Evolutionary conservation across 2,113 vertebrate species (phyloP).

Genomic region (Eulemur macaco): DNA sequence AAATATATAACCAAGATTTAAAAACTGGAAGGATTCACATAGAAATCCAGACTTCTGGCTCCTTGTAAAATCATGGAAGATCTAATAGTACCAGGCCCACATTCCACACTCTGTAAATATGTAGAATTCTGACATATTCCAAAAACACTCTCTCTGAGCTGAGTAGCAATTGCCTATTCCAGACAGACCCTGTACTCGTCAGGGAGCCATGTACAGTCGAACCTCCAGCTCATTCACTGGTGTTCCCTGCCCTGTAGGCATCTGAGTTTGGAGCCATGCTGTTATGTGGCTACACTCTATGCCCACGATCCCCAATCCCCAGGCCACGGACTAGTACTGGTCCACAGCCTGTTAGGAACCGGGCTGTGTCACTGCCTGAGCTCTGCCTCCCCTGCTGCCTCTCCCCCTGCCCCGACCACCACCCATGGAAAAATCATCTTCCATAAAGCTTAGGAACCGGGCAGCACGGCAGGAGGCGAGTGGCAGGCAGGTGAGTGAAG

Average conservation of each 20-base stretch:
- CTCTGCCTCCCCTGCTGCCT: too few relatives aligned
- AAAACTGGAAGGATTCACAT: neutral
- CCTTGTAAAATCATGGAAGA: neutral
- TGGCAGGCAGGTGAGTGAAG: too few relatives aligned
- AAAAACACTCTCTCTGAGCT: neutral
- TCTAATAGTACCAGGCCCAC: neutral
- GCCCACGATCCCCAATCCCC: too few relatives aligned
- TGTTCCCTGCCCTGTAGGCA: neutral
- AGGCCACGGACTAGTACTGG: too few relatives aligned
- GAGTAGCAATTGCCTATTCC: neutral
- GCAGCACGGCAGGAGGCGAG: too few relatives aligned
- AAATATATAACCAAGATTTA: neutral
- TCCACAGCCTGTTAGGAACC: too few relatives aligned
- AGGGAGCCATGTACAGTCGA: neutral
- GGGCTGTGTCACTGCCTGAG: too few relatives aligned
- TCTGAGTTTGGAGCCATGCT: neutral
- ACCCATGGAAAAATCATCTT: too few relatives aligned
- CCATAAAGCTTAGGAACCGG: too few relatives aligned
- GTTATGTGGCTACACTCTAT: neutral
- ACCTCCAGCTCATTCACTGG: neutral
- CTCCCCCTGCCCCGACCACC: too few relatives aligned
- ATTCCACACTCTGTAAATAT: neutral
- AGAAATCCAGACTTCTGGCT: neutral
- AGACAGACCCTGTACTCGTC: neutral
- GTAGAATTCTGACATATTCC: neutral